Conservation (phyloP, 2,888 invertebrate species). For the Ophion ellenae region DNA sequence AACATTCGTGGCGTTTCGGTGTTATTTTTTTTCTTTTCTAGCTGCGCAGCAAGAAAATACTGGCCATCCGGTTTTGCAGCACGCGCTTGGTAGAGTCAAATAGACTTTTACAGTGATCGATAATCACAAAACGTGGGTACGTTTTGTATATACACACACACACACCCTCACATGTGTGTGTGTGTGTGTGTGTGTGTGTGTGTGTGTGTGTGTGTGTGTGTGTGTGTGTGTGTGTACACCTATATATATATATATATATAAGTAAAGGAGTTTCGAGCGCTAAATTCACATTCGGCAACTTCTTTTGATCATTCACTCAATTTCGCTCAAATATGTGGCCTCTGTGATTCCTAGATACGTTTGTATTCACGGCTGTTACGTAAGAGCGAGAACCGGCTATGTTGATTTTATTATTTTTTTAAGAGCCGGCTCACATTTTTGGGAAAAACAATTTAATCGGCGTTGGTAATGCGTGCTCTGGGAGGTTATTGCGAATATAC, state of each 20-base stretch:
- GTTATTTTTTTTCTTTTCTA: conserved; percentile 25
- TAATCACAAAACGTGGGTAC: too few relatives aligned
- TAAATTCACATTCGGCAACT: background rate
- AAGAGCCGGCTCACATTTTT: background rate
- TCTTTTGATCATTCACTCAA: background rate
- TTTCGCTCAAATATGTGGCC: background rate
- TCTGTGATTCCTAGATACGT: background rate
- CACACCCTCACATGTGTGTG: too few relatives aligned
- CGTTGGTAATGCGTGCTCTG: background rate
- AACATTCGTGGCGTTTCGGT: conserved; percentile 6
- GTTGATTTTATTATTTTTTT: background rate
- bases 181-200: too few relatives aligned
- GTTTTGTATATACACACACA: background rate
- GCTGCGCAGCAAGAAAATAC: conserved; percentile 45
- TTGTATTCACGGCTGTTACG: background rate
- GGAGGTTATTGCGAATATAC: background rate
- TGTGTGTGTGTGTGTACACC: too few relatives aligned
- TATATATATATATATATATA: background rate
- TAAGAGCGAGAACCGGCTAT: background rate
- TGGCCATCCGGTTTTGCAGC: conserved; percentile 33
- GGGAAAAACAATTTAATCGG: background rate
- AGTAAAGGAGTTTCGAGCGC: background rate
- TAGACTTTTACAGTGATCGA: conserved; percentile 13
- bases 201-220: too few relatives aligned
- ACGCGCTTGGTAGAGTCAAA: conserved; percentile 11